A percentile compares a stretch with the other conserved stretches of the same genome.
phyloP scores from a whole-genome alignment of 2,113 vertebrate species.

The Egretta garzetta region DNA sequence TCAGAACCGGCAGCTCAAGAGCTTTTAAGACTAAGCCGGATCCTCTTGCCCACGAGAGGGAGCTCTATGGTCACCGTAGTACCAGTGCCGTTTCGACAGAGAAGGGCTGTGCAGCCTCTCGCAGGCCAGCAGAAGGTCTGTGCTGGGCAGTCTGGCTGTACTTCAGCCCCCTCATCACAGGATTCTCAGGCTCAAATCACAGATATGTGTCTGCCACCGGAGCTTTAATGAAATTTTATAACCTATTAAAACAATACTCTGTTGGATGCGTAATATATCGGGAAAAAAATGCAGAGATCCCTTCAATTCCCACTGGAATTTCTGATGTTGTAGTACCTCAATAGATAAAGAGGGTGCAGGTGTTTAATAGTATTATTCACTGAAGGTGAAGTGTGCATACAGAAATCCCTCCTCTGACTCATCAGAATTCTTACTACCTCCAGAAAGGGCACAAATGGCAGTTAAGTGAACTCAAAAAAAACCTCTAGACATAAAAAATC shows the following conservation, averaged over 20 bases:
- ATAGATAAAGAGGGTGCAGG: background rate
- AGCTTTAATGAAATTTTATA: background rate
- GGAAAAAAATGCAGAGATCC: background rate
- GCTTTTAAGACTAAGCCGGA: no score
- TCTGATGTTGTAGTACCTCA: background rate
- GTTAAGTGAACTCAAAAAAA: background rate
- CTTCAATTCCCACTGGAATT: background rate
- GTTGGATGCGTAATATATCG: background rate
- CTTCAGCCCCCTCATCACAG: background rate
- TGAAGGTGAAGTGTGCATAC: background rate
- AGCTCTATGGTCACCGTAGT: background rate
- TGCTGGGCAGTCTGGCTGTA: background rate
- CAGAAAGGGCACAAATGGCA: background rate
- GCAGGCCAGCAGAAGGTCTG: background rate
- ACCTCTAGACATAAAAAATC: background rate
- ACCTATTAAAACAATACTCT: background rate
- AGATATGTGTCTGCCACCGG: background rate
- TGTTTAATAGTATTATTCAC: background rate
- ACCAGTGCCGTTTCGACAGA: rapidly evolving
- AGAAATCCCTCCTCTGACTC: background rate
- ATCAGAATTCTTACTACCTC: background rate
- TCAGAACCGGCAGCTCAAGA: background rate
- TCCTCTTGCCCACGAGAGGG: constrained; percentile 27
- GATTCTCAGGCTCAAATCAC: background rate
- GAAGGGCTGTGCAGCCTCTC: background rate